These are phyloP conservation scores for Stigmatopora nigra DNA, from an alignment of 2,113 vertebrate species.

Conservation along the genomic window DNA sequence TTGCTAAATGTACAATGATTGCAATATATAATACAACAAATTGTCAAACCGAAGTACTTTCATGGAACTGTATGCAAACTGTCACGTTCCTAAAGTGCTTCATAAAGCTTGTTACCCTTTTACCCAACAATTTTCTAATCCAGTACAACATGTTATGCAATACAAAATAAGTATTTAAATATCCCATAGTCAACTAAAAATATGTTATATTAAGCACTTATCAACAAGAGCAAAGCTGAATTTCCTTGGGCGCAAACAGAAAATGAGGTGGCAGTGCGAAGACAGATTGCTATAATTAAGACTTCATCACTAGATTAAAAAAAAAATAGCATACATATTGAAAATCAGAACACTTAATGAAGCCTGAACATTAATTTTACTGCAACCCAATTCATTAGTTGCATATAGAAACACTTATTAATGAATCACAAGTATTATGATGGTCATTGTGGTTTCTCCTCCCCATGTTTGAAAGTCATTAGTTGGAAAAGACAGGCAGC, in stretches of 20 bases:
- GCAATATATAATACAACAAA: no score
- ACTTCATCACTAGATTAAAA: slow-evolving; percentile 3
- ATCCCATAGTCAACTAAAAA: no score
- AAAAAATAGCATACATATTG: slow-evolving; percentile 6
- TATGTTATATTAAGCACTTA: neutral
- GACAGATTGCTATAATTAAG: neutral
- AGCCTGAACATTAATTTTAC: slow-evolving; percentile 9
- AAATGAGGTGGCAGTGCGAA: neutral
- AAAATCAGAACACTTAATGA: slow-evolving; percentile 5
- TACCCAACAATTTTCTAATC: no score
- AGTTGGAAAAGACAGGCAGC: slow-evolving; percentile 34
- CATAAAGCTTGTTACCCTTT: no score
- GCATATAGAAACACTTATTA: slow-evolving; percentile 3
- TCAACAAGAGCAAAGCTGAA: neutral
- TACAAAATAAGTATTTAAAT: no score
- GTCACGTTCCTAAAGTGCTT: no score
- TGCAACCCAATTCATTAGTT: neutral
- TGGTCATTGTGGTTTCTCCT: neutral
- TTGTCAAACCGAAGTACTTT: no score
- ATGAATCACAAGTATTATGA: slow-evolving; percentile 5
- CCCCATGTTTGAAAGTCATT: slow-evolving; percentile 40
- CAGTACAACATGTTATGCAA: no score
- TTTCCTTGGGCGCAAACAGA: neutral
- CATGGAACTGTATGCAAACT: no score
- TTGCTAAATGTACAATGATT: no score